phyloP scores from a whole-genome alignment of 2,113 vertebrate species.

The zebrafish (Danio rerio) region GRCz12tu NC_133188.1:12228501-12229000 shows the following conservation, averaged over 20 bases:
- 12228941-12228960: too few relatives aligned
- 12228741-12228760: background rate
- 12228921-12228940: too few relatives aligned
- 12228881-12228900: background rate
- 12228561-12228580: background rate
- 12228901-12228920: background rate
- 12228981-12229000: too few relatives aligned
- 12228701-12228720: conserved; percentile 15
- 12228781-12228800: background rate
- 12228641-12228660: background rate
- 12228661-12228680: background rate
- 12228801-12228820: background rate
- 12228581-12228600: background rate
- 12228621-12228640: background rate
- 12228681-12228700: background rate
- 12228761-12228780: background rate
- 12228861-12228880: background rate
- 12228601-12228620: background rate
- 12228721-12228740: background rate
- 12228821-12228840: background rate
- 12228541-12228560: background rate
- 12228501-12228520: background rate
- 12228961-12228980: too few relatives aligned
- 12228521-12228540: background rate
- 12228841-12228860: too few relatives aligned